Percentiles rank a stretch among this genome's conserved stretches.
Evolutionary conservation across 1,140 invertebrate species (phyloP).

Genomic region (Leptopilina boulardi): DNA sequence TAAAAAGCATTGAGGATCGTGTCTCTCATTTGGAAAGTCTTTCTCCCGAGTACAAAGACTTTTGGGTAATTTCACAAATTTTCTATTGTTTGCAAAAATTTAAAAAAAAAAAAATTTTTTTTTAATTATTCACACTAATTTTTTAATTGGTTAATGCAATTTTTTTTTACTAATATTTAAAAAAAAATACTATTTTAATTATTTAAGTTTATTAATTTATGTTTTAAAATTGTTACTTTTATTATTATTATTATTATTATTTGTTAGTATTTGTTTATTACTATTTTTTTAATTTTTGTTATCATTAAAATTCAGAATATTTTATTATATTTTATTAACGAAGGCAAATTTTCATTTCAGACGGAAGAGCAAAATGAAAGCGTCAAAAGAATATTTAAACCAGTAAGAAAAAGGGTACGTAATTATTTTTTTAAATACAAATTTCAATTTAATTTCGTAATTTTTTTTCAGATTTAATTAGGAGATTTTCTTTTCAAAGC

Average conservation of each 20-base stretch:
- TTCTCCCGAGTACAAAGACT: conserved; percentile 83
- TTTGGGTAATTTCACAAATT: conserved; percentile 77
- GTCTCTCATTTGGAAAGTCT: conserved; percentile 81
- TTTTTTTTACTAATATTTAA: no score
- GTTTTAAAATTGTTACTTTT: no score
- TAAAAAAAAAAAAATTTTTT: neutral
- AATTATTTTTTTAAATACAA: neutral
- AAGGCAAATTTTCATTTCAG: conserved; percentile 36
- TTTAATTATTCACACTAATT: no score
- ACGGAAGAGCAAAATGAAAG: conserved; percentile 39
- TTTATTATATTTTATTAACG: neutral
- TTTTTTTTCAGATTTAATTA: no score
- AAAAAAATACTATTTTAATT: no score
- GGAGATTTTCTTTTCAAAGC: no score
- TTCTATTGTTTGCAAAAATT: conserved; percentile 16
- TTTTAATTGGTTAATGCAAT: no score
- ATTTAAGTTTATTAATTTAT: no score
- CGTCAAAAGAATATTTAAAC: conserved; percentile 44
- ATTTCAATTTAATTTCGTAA: neutral
- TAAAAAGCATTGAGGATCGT: conserved; percentile 82
- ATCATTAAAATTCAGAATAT: no score
- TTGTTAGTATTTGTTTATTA: no score
- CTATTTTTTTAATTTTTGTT: neutral
- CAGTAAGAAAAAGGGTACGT: neutral
- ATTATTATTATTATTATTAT: no score